Evolutionary conservation across 2,797 vertebrate genomes (phyloP).

Genomic region (Gymnothorax reevesii): DNA sequence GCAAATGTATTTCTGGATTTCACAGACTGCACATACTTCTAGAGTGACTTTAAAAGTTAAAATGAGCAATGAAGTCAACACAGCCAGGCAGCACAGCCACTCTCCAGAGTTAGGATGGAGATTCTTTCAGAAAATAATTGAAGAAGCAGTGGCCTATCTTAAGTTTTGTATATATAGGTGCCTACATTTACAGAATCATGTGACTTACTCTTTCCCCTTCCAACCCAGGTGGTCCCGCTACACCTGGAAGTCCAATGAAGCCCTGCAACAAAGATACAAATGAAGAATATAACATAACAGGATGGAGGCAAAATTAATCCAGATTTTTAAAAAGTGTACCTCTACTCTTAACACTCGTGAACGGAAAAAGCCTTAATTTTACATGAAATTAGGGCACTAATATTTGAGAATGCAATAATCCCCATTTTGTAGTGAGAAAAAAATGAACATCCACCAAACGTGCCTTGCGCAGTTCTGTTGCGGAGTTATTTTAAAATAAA

Average conservation of each 20-base stretch:
- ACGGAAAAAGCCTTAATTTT: too few relatives aligned
- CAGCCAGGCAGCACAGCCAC: background rate
- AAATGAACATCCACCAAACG: too few relatives aligned
- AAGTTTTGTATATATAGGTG: background rate
- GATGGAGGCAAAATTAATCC: background rate
- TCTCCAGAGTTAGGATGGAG: background rate
- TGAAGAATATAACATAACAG: background rate
- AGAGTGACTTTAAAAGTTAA: background rate
- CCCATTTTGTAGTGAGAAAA: background rate
- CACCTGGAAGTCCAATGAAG: conserved; percentile 91
- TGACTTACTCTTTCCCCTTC: conserved; percentile 89
- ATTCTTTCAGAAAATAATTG: background rate
- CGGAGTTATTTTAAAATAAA: conserved; percentile 3
- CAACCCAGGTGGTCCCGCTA: conserved; percentile 81
- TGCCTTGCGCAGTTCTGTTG: background rate
- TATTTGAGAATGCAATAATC: background rate
- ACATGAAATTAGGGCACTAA: background rate
- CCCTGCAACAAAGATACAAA: conserved; percentile 73
- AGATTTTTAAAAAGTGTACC: background rate
- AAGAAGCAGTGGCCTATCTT: background rate
- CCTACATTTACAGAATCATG: background rate
- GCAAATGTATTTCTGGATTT: conserved; percentile 9
- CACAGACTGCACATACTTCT: background rate
- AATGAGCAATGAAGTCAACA: background rate
- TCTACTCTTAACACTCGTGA: background rate